Conservation (phyloP, 1,140 invertebrate species). For the Brevipalpus yothersi region DNA sequence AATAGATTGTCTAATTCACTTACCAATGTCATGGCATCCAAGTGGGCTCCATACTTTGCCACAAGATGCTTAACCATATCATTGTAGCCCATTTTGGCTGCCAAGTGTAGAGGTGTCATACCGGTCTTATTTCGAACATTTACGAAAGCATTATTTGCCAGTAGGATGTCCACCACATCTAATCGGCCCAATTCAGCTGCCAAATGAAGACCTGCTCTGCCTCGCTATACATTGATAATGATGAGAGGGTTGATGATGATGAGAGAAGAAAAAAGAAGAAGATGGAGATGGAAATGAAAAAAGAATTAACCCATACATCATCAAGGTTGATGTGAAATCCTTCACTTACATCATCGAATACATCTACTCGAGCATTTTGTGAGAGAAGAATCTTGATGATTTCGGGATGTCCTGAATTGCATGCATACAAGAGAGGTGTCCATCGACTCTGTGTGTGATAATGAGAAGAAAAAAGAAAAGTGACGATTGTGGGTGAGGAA, state of each 20-base stretch:
- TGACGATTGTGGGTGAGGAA: not conserved
- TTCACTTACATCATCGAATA: constrained; percentile 67
- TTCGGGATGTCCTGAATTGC: constrained; percentile 30
- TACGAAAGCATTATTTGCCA: constrained; percentile 91
- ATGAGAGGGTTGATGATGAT: too few relatives aligned
- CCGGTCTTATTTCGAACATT: constrained; percentile 70
- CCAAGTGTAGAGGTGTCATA: constrained; percentile 82
- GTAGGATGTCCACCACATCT: constrained; percentile 72
- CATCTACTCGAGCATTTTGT: constrained; percentile 79
- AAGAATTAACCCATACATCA: not conserved
- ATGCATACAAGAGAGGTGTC: constrained; percentile 82
- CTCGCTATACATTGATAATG: constrained; percentile 54
- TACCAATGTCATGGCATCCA: constrained; percentile 17
- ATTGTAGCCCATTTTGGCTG: constrained; percentile 87
- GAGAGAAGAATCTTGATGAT: constrained; percentile 29
- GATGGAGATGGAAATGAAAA: too few relatives aligned
- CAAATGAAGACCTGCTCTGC: constrained; percentile 75
- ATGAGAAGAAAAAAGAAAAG: not conserved
- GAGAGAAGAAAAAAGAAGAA: not conserved
- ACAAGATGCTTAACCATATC: constrained; percentile 77
- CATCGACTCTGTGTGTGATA: constrained; percentile 38
- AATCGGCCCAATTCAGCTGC: constrained; percentile 75
- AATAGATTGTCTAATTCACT: too few relatives aligned
- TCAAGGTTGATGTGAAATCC: not conserved
- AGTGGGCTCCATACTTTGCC: constrained; percentile 31